A percentile compares a stretch with the other conserved stretches of the same genome.
These are phyloP conservation scores for Meloe dianella DNA, from an alignment of 2,888 invertebrate species.

Conservation along the genomic window DNA sequence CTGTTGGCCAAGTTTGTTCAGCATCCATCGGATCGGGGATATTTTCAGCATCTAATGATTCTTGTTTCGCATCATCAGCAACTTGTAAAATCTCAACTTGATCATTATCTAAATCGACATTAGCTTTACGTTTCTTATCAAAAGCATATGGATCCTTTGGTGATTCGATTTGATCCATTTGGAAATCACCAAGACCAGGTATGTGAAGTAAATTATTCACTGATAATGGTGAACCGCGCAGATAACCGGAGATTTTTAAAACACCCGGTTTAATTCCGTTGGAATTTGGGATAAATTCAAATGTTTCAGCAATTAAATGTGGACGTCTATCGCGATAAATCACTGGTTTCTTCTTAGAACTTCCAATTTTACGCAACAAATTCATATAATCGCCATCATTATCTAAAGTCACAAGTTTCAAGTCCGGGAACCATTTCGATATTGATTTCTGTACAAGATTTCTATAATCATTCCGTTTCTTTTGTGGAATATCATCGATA, in stretches of 20 bases:
- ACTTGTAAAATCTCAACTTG: conserved; percentile 63
- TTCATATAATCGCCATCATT: conserved; percentile 78
- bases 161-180: conserved; percentile 81
- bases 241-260: conserved; percentile 83
- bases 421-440: conserved; percentile 78
- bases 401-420: conserved; percentile 81
- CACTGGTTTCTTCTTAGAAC: conserved; percentile 79
- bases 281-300: conserved; percentile 68
- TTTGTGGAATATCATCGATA: conserved; percentile 74
- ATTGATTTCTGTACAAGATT: conserved; percentile 69
- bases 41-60: conserved; percentile 79
- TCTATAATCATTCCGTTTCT: conserved; percentile 74
- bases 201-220: conserved; percentile 91
- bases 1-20: conserved; percentile 97
- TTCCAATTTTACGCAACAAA: conserved; percentile 74
- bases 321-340: conserved; percentile 81
- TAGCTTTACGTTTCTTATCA: conserved; percentile 56
- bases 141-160: conserved; percentile 73
- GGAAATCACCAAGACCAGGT: conserved; percentile 92
- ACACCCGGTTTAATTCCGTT: conserved; percentile 61
- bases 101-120: conserved; percentile 25
- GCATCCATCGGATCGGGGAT: conserved; percentile 89
- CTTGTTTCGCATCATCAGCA: conserved; percentile 73
- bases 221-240: conserved; percentile 82
- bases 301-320: conserved; percentile 82